A percentile compares a stretch with the other conserved stretches of the same genome.
These are phyloP conservation scores for Typhlomys cinereus DNA, from an alignment of 2,113 vertebrate genomes.

Conservation along the genomic window DNA sequence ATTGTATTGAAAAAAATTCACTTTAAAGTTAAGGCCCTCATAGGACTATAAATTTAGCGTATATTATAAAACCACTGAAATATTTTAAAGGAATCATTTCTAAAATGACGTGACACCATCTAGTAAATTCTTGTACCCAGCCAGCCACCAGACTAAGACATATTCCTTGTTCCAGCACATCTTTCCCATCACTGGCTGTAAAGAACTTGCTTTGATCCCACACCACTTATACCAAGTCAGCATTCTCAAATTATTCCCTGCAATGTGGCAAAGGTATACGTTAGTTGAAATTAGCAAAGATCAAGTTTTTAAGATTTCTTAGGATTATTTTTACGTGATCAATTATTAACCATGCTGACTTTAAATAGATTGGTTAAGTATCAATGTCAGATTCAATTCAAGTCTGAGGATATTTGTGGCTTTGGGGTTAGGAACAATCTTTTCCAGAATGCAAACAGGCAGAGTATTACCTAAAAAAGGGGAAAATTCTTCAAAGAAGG, in stretches of 20 bases:
- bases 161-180: neutral
- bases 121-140: neutral
- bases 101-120: neutral
- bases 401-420: neutral
- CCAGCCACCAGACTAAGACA: neutral
- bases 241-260: neutral
- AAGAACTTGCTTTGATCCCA: neutral
- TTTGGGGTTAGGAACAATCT: neutral
- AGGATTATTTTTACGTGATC: neutral
- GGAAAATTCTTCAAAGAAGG: neutral
- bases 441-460: neutral
- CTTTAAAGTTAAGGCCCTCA: neutral
- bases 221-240: neutral
- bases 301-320: neutral
- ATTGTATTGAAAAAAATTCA: neutral
- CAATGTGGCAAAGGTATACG: neutral
- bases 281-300: neutral
- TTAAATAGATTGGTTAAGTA: neutral
- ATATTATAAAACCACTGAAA: neutral
- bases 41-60: neutral
- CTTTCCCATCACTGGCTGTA: neutral
- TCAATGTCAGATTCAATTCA: neutral
- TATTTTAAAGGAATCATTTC: constrained; percentile 28
- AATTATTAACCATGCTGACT: neutral
- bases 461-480: neutral